Evolutionary conservation across 2,797 vertebrate genomes (phyloP).

Genomic region (Syngnathus rostellatus): DNA sequence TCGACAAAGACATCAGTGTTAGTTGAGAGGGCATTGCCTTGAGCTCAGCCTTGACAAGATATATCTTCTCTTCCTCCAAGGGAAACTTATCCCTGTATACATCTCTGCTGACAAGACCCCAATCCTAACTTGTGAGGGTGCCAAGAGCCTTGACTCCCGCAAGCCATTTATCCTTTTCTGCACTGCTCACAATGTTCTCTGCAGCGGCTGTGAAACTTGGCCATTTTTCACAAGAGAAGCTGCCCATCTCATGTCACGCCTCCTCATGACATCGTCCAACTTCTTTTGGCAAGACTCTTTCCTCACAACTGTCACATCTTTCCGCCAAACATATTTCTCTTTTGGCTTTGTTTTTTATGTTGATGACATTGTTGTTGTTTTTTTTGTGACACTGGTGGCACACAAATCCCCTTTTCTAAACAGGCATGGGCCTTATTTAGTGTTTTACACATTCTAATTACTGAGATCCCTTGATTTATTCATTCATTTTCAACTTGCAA

Average conservation of each 20-base stretch:
- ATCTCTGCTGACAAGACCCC: slow-evolving; percentile 2
- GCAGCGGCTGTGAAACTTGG: background rate
- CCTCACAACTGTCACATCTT: background rate
- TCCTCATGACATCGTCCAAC: background rate
- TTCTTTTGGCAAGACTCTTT: background rate
- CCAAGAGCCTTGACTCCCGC: background rate
- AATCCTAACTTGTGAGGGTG: background rate
- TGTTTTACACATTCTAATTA: background rate
- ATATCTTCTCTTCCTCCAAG: background rate
- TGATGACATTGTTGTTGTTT: background rate
- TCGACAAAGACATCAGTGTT: slow-evolving; percentile 1
- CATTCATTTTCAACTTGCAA: too few relatives aligned
- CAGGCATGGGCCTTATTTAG: background rate
- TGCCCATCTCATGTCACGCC: background rate
- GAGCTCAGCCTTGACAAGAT: slow-evolving; percentile 2
- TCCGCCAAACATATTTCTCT: background rate
- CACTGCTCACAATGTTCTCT: background rate
- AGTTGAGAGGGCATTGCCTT: background rate
- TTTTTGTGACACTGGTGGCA: too few relatives aligned
- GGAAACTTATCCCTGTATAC: slow-evolving; percentile 2
- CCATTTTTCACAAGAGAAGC: background rate
- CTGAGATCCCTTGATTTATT: too few relatives aligned
- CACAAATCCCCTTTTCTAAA: background rate
- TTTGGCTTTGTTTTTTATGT: background rate
- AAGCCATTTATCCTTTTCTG: slow-evolving; percentile 1